phyloP scores from a whole-genome alignment of 1,140 invertebrate species.

The Lepidotrigona ventralis region DNA sequence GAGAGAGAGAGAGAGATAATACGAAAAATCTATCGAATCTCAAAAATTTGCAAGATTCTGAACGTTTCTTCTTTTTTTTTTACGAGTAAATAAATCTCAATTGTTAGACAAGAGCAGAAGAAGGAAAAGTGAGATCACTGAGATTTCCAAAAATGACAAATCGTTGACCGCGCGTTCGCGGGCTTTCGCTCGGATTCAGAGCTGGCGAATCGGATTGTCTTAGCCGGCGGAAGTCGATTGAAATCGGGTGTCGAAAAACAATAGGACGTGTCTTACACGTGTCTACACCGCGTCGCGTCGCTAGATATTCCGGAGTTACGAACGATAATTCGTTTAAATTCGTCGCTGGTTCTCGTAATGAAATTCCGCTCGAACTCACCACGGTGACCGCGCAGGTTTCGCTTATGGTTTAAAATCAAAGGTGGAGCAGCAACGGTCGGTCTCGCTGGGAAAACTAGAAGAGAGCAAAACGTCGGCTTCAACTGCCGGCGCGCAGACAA shows the following conservation, averaged over 20 bases:
- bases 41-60: background rate
- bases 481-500: conserved; percentile 27
- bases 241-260: conserved; percentile 5
- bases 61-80: too few relatives aligned
- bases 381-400: conserved; percentile 28
- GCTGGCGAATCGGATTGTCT: background rate
- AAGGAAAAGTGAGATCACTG: too few relatives aligned
- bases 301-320: background rate
- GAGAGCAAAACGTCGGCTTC: background rate
- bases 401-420: conserved; percentile 50
- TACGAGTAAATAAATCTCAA: too few relatives aligned
- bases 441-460: conserved; percentile 37
- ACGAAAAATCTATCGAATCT: background rate
- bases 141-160: too few relatives aligned
- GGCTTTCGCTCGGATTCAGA: too few relatives aligned
- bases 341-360: conserved; percentile 22
- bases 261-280: too few relatives aligned
- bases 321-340: conserved; percentile 20
- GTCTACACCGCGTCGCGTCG: too few relatives aligned
- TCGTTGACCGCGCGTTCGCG: too few relatives aligned
- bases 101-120: too few relatives aligned
- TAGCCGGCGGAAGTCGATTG: background rate
- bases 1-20: background rate
- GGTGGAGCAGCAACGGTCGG: conserved; percentile 1
- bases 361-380: conserved; percentile 50